A percentile compares a stretch with the other conserved stretches of the same genome.
These are phyloP conservation scores for Pteria penguin DNA, from an alignment of 2,888 invertebrate genomes.

Conservation along the genomic window DNA sequence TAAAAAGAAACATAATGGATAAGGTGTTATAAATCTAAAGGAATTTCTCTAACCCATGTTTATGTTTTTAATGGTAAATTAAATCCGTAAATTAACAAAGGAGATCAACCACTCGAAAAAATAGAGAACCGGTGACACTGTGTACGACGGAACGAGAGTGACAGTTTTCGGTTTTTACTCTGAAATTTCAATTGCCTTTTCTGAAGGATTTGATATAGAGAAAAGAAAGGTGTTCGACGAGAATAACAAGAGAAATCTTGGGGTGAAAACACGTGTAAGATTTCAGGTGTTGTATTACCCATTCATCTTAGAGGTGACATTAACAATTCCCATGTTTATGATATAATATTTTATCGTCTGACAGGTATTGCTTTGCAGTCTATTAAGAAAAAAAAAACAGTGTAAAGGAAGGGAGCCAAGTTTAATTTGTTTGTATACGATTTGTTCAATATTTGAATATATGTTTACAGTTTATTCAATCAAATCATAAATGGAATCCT, in stretches of 20 bases:
- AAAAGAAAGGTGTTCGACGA: not conserved
- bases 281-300: not conserved
- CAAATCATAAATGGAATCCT: too few species aligned
- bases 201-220: not conserved
- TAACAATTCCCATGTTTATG: not conserved
- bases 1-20: not conserved
- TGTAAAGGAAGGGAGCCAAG: too few species aligned
- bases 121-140: not conserved
- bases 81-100: slow-evolving; percentile 10
- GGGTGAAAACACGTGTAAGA: not conserved
- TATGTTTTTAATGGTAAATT: slow-evolving; percentile 30
- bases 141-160: not conserved
- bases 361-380: too few species aligned
- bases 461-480: too few species aligned
- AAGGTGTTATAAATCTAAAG: not conserved
- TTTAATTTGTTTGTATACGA: too few species aligned
- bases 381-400: too few species aligned
- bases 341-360: not conserved
- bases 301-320: not conserved
- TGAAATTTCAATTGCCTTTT: slow-evolving; percentile 15
- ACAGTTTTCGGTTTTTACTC: slow-evolving; percentile 8
- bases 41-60: slow-evolving; percentile 27
- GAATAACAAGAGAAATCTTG: not conserved
- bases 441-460: too few species aligned
- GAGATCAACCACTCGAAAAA: slow-evolving; percentile 20